Base-by-base conservation (phyloP, 2,113 vertebrate species). In the Pogonocichla stellata region DNA sequence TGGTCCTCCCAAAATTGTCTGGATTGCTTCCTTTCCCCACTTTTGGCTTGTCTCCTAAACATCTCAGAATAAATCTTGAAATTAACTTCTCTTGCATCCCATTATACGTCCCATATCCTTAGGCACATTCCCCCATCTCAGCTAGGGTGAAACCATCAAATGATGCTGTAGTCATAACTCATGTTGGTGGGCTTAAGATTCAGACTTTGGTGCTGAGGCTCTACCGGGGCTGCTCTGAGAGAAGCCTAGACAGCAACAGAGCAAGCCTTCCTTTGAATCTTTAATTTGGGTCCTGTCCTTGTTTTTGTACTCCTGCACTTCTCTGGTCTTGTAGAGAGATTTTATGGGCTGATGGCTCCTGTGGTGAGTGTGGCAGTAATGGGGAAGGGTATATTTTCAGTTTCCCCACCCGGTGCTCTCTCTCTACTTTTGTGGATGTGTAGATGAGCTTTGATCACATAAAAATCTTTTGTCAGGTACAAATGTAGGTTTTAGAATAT, bases 41-140 rank as follows among this genome's bases (percentile, higher is more conserved):
- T 3, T 26, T 42, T 42, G 10, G 1, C 23, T 56, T 48, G 9
- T 31, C 8, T 14, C 17, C 17, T 54, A 66, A 92, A 53, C 5
- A 25, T 33, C 13, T 2, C 25, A 66, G 14, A 87, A 51, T 33
- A 90, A 66, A 57, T 20, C 45, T 50, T n/a, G 25, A 83, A 54
- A 60, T 29, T 18, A 11, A 15, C 9, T 66, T 89, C 51, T 33
- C 10, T 47, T 56, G 15, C n/a, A 43, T 38, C 9, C 33, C 34
- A 22, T 6, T 8, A 12, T 17, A 36, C 22, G 7, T 29, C 8
- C 38, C 9, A 28, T 31, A 51, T 8, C 10, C 22, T 43, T 29
- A 7, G 19, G 26, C 58, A 75, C 5, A 19, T 29, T 48, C 1
- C 5, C 5, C 14, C 0, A 0, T 5, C 8, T 38, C 31, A 25